Conservation (phyloP, 1,140 invertebrate species). For the Drosophila setifemur region DNA sequence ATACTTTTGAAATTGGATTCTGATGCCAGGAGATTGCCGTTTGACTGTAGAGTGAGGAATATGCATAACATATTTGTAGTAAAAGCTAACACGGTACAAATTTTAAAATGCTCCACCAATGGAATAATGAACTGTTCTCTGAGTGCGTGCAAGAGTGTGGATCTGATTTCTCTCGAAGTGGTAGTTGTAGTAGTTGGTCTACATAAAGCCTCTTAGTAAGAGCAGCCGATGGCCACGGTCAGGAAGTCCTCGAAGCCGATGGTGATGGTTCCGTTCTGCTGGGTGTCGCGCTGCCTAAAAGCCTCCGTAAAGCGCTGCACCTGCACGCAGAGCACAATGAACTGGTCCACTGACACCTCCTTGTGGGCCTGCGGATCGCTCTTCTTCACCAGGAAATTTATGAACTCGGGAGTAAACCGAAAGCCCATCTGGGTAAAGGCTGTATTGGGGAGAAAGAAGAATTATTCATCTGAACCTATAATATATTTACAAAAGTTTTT, state of each 20-base stretch:
- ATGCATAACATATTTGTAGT: conserved; percentile 21
- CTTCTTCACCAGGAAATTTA: conserved; percentile 88
- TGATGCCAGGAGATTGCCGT: conserved; percentile 51
- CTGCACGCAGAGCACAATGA: conserved; percentile 94
- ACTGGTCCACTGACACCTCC: conserved; percentile 91
- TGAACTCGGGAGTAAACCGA: conserved; percentile 90
- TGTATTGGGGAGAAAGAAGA: conserved; percentile 80
- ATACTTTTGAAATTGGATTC: conserved; percentile 48
- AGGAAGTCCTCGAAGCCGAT: conserved; percentile 94
- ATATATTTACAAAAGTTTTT: too few relatives aligned
- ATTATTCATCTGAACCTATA: too few relatives aligned
- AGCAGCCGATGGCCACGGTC: conserved; percentile 88
- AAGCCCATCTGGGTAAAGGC: conserved; percentile 95
- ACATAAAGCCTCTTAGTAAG: conserved; percentile 85
- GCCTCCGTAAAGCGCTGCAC: conserved; percentile 93
- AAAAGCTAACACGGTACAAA: conserved; percentile 33
- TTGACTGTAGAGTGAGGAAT: conserved; percentile 25
- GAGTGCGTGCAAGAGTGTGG: conserved; percentile 8
- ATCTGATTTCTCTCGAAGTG: not conserved
- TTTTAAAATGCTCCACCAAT: conserved; percentile 49
- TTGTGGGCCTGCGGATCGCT: conserved; percentile 85
- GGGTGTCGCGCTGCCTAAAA: conserved; percentile 89
- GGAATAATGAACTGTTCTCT: conserved; percentile 43
- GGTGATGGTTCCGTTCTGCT: conserved; percentile 89
- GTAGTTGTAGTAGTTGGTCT: not conserved